These are phyloP conservation scores for Gymnoscopelus braueri DNA, from an alignment of 2,797 vertebrate species.

Conservation along the genomic window DNA sequence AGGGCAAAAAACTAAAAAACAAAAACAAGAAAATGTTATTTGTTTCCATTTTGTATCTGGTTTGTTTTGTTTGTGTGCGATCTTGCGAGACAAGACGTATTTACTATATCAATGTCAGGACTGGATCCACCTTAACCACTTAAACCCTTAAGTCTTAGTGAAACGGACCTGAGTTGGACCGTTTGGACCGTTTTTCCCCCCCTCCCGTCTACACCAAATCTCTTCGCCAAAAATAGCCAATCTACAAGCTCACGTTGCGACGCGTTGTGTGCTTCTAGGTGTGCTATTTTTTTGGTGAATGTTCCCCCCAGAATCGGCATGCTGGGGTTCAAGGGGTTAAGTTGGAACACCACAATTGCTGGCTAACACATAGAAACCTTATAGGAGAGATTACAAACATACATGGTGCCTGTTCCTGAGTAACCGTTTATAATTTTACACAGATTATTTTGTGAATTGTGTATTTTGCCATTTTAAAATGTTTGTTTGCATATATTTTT, in stretches of 20 bases:
- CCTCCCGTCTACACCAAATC: no score
- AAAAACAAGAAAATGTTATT: slow-evolving; percentile 43
- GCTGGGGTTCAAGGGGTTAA: no score
- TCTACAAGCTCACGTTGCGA: no score
- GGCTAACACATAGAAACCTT: slow-evolving; percentile 76
- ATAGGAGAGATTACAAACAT: slow-evolving; percentile 70
- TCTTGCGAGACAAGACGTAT: slow-evolving; percentile 88
- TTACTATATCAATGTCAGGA: slow-evolving; percentile 80
- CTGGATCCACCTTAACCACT: slow-evolving; percentile 74
- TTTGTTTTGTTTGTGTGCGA: slow-evolving; percentile 71
- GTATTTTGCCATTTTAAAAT: slow-evolving; percentile 45
- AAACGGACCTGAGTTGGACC: no score
- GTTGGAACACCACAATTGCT: slow-evolving; percentile 91
- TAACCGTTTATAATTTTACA: slow-evolving; percentile 54
- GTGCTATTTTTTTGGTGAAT: no score
- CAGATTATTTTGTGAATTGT: slow-evolving; percentile 41
- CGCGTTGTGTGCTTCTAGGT: no score
- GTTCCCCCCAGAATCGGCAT: no score
- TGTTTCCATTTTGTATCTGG: slow-evolving; percentile 46
- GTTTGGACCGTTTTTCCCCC: no score
- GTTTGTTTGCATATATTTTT: slow-evolving; percentile 53
- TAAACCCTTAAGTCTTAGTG: no score
- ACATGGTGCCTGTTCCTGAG: slow-evolving; percentile 80
- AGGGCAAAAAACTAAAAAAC: slow-evolving; percentile 48
- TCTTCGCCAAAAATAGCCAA: no score